Evolutionary conservation across 2,113 vertebrate genomes (phyloP).

Genomic region (Hyaena hyaena): DNA sequence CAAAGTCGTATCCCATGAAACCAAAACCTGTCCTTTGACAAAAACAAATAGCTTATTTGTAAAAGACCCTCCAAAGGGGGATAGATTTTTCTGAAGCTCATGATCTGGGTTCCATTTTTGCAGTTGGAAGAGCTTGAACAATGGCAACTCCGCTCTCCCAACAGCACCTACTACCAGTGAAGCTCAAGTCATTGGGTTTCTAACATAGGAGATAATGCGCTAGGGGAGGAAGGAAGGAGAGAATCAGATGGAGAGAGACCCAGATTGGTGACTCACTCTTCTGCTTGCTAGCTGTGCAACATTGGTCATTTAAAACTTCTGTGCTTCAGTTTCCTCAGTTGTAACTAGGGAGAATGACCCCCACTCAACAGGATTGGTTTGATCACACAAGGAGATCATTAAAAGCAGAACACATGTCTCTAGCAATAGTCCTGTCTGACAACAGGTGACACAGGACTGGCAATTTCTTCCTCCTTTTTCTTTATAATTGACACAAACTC

Average conservation of each 20-base stretch:
- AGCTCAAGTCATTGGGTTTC: background rate
- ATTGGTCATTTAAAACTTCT: background rate
- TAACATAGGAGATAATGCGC: background rate
- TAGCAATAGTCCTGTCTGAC: background rate
- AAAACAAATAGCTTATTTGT: conserved; percentile 79
- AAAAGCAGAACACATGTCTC: background rate
- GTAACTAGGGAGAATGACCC: background rate
- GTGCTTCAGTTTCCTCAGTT: background rate
- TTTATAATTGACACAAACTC: background rate
- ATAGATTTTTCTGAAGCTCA: background rate
- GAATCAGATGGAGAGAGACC: background rate
- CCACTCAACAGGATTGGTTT: background rate
- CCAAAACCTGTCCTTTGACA: conserved; percentile 72
- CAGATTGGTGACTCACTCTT: background rate
- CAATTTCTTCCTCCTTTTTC: background rate
- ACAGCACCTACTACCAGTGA: background rate
- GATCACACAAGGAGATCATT: background rate
- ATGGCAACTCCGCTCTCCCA: background rate
- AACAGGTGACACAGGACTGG: background rate
- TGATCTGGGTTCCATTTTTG: conserved; percentile 31
- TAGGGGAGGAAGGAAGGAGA: background rate
- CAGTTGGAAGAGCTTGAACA: background rate
- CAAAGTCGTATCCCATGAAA: conserved; percentile 84
- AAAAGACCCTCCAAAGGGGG: conserved; percentile 62
- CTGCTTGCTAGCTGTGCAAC: background rate